Evolutionary conservation across 2,888 invertebrate genomes (phyloP).

Genomic region (Amitus sp.): DNA sequence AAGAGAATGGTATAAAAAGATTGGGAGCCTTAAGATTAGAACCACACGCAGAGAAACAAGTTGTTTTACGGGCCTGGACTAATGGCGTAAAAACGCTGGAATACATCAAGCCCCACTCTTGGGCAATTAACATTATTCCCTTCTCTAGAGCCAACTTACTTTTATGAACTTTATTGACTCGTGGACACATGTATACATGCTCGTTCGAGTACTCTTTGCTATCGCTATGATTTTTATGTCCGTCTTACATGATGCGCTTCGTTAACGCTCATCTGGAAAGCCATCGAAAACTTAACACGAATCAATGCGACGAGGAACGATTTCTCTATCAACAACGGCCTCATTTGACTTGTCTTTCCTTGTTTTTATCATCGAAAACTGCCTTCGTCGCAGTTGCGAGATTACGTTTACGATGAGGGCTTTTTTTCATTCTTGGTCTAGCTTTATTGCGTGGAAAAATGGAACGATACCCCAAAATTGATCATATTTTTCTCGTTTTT

Average conservation of each 20-base stretch:
- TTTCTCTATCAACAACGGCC: too few species aligned
- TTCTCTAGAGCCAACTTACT: not conserved
- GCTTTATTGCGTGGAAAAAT: too few species aligned
- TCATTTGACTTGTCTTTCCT: too few species aligned
- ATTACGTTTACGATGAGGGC: too few species aligned
- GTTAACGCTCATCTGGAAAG: too few species aligned
- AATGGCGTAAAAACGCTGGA: constrained; percentile 6
- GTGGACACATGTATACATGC: constrained; percentile 7
- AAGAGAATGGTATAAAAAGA: constrained; percentile 21
- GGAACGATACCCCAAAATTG: too few species aligned
- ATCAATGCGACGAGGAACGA: too few species aligned
- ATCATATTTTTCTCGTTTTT: too few species aligned
- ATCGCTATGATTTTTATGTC: not conserved
- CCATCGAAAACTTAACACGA: too few species aligned
- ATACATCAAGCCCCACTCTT: constrained; percentile 4
- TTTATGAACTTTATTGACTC: constrained; percentile 3
- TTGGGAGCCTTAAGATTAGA: constrained; percentile 17
- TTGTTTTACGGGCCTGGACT: constrained; percentile 5
- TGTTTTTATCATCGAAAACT: too few species aligned
- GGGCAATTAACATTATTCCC: constrained; percentile 7
- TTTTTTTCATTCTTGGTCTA: too few species aligned
- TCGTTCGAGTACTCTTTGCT: not conserved
- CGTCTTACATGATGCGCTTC: not conserved
- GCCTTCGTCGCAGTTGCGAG: too few species aligned
- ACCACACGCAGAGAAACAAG: constrained; percentile 1